Evolutionary conservation across 2,113 vertebrate species (phyloP).

Genomic region (Strix aluco): DNA sequence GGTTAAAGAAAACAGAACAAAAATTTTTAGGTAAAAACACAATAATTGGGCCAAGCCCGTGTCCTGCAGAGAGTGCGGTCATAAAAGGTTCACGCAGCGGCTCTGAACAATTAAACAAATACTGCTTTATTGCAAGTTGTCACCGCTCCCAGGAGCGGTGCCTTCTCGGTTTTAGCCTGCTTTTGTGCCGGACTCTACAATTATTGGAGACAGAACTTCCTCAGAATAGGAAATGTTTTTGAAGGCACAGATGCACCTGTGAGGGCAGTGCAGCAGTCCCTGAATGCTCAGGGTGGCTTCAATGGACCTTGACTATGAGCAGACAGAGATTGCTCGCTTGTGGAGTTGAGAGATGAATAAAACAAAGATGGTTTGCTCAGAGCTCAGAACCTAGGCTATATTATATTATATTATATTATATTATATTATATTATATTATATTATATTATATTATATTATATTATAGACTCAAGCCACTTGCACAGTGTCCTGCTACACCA

Average conservation of each 20-base stretch:
- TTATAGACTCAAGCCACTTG: background rate
- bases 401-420: background rate
- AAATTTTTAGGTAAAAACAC: fast-evolving
- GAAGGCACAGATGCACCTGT: background rate
- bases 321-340: background rate
- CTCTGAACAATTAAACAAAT: background rate
- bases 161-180: background rate
- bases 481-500: fast-evolving
- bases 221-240: background rate
- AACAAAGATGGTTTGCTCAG: background rate
- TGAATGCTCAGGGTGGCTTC: background rate
- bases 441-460: too few relatives aligned
- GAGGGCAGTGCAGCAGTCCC: background rate
- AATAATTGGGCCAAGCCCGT: background rate
- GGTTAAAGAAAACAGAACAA: background rate
- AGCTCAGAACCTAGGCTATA: background rate
- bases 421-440: background rate
- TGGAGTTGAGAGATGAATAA: background rate
- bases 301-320: background rate
- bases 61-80: background rate
- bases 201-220: background rate
- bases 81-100: background rate
- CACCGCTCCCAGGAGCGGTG: background rate
- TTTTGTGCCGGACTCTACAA: background rate
- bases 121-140: background rate